Percentiles rank a stretch among this genome's conserved stretches.
phyloP scores from a whole-genome alignment of 2,888 invertebrate genomes.

The Meteorus colon region DNA sequence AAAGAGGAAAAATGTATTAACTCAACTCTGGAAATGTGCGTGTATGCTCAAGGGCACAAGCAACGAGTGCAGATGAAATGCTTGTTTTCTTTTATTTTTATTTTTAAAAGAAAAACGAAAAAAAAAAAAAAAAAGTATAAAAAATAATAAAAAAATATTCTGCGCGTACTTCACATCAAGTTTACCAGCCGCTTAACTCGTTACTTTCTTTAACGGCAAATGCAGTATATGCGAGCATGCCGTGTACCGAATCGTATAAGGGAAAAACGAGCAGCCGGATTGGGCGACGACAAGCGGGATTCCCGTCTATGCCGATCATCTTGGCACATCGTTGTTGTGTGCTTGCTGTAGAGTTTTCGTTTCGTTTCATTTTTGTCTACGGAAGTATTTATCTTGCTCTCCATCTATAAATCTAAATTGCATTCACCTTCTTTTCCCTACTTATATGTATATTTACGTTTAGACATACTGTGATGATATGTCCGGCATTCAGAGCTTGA shows the following conservation, averaged over 20 bases:
- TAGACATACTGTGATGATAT: conserved; percentile 9
- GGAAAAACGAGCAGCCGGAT: conserved; percentile 65
- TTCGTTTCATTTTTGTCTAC: conserved; percentile 22
- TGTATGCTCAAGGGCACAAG: not conserved
- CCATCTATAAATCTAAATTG: conserved; percentile 4
- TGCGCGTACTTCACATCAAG: conserved; percentile 39
- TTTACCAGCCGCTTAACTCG: conserved; percentile 49
- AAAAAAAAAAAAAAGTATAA: conserved; percentile 13
- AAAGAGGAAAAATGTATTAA: conserved; percentile 10
- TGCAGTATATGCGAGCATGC: conserved; percentile 59
- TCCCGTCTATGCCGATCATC: conserved; percentile 57
- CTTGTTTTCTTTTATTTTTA: conserved; percentile 16
- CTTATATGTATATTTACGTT: conserved; percentile 1
- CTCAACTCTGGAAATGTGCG: conserved; percentile 14
- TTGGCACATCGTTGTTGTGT: conserved; percentile 19
- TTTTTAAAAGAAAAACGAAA: not conserved
- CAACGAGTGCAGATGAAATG: conserved; percentile 32
- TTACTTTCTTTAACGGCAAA: conserved; percentile 69
- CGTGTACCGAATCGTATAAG: conserved; percentile 66
- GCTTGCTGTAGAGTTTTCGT: conserved; percentile 24
- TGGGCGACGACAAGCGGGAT: conserved; percentile 66
- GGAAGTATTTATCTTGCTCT: conserved; percentile 27
- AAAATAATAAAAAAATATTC: conserved; percentile 20
- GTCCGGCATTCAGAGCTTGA: not conserved
- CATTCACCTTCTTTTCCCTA: conserved; percentile 3